phyloP scores from a whole-genome alignment of 2,797 vertebrate species.

The Borostomias antarcticus region DNA sequence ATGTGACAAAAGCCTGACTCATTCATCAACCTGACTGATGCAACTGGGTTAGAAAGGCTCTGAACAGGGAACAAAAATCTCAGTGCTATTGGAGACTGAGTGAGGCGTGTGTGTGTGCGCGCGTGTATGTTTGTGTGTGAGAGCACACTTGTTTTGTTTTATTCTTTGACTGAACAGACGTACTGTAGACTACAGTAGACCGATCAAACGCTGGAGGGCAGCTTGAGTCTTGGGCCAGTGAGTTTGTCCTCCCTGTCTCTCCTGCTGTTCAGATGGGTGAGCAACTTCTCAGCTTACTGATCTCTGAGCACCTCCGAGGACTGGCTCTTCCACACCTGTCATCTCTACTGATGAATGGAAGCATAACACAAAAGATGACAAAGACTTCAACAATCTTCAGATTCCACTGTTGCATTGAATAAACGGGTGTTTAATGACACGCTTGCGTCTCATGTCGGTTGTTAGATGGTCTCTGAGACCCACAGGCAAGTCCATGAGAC shows the following conservation, averaged over 20 bases:
- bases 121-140: background rate
- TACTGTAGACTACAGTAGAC: background rate
- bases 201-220: background rate
- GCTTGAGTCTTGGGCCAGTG: background rate
- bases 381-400: background rate
- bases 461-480: no score
- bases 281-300: no score
- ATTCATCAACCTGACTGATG: constrained; percentile 53
- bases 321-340: background rate
- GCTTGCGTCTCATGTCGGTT: no score
- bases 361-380: background rate
- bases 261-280: constrained; percentile 4
- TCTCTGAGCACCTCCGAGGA: background rate
- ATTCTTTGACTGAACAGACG: background rate
- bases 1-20: constrained; percentile 62
- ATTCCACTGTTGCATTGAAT: background rate
- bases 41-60: constrained; percentile 17
- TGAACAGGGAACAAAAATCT: background rate
- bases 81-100: background rate
- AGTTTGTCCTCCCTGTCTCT: background rate
- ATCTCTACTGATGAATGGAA: background rate
- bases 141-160: background rate
- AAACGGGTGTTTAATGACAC: background rate
- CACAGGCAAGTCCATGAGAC: constrained; percentile 6
- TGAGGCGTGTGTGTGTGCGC: background rate